phyloP scores from a whole-genome alignment of 2,113 vertebrate species.

The Melanocharis versteri region DNA sequence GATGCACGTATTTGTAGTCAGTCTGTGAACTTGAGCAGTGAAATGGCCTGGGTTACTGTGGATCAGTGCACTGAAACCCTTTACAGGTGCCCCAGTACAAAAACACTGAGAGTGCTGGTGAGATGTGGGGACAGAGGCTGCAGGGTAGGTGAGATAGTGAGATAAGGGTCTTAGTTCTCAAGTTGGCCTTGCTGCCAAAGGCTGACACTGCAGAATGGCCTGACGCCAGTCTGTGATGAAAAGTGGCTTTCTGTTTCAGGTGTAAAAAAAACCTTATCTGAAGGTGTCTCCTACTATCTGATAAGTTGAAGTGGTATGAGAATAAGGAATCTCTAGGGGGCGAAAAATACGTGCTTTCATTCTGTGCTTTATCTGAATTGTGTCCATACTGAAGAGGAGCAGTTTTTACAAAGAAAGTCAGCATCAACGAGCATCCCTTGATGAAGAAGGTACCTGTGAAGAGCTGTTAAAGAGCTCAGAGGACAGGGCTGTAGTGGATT shows the following conservation, averaged over 20 bases:
- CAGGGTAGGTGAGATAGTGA: not conserved
- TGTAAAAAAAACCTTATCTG: not conserved
- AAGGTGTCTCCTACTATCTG: not conserved
- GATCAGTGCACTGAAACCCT: not conserved
- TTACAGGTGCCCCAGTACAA: rapidly evolving
- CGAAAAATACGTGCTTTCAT: not conserved
- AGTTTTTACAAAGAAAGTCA: not conserved
- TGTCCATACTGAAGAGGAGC: not conserved
- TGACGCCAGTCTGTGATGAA: not conserved
- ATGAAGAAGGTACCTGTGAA: not conserved
- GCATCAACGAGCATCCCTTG: not conserved
- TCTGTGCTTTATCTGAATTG: not conserved
- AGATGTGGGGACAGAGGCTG: not conserved
- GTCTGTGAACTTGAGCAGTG: not conserved
- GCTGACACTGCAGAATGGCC: not conserved
- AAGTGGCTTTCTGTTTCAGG: not conserved
- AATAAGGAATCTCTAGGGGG: not conserved
- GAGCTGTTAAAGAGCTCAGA: not conserved
- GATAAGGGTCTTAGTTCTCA: not conserved
- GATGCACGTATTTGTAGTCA: rapidly evolving
- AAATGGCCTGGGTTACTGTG: not conserved
- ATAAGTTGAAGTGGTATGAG: not conserved
- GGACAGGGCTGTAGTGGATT: not conserved
- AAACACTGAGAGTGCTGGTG: not conserved
- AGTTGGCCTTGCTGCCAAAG: not conserved